Evolutionary conservation across 2,888 invertebrate species (phyloP), one percentile per base, ranked within the genome.

Genomic region (Thyatira batis): DNA sequence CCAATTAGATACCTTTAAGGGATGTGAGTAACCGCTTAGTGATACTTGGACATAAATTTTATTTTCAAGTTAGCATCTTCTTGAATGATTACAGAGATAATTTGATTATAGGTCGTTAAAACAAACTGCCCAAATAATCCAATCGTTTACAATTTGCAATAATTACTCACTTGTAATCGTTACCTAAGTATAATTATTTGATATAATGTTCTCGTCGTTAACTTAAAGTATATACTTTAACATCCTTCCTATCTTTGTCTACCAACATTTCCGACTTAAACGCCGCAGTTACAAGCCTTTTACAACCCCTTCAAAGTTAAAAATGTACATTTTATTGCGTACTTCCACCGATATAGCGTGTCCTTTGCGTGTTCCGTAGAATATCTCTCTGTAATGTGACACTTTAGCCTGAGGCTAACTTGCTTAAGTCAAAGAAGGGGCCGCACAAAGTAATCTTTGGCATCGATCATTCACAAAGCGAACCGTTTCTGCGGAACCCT

Each of bases 391-490:
- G 69, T 74, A 76, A 78, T 73, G 79, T 73, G 72, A 76, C 82
- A 79, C 76, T 78, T 75, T 70, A 56, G 84, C 87, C 87, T 23
- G 61, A 69, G 87, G 89, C 88, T 87, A 88, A 89, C 86, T 70
- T 71, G 82, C 78, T 89, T 89, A 88, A 73, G 76, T 69, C 69
- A 73, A 80, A 81, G 81, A 76, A 73, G 75, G n/a, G 69, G 68
- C 69, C 69, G 67, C 71, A 80, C 87, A 89, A 89, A 87, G 87
- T 84, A 81, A 89, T 89, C 89, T 84, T 67, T 52, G 55, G 49
- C 87, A 89, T 89, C 85, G 82, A 89, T 89, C 89, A 89, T 89
- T 81, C 82, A 81, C 83, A 86, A 83, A 85, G 84, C 60, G 60
- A 39, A 39, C n/a, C 39, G 39, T 39, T 27, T 48, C 23, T 28